Evolutionary conservation across 1,140 invertebrate genomes (phyloP), one percentile per base, ranked within the genome.

Genomic region (Drosophila albomicans): DNA sequence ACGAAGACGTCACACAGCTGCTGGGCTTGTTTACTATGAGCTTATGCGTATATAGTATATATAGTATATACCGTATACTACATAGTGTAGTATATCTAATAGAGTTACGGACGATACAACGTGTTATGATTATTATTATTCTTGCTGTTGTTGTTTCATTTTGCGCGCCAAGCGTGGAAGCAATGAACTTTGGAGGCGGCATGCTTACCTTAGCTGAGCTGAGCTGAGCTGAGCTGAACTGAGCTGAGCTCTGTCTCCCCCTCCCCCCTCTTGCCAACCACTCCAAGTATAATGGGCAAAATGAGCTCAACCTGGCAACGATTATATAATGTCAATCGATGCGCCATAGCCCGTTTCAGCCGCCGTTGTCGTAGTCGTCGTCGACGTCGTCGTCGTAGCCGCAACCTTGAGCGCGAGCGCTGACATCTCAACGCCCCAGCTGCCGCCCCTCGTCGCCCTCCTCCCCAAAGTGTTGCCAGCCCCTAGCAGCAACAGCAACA

Each of bases 281-380:
- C 5, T 78, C 20, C 20, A 25, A 25, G 20, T 69, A 78, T 69
- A 82, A 81, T 77, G 65, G 46, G 78, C 73, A 79, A 82, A 75
- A 75, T 82, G 80, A 82, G 81, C 75, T 68, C 62, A 52, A 45
- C 52, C 54, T 79, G 81, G 48, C 46, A 46, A 38, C 81, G 80
- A 84, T 84, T 84, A 84, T 84, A 84, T 84, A 84, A 82, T 84
- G 66, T 43, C 76, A 49, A 71, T 67, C 82, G 82, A 86, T 86
- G 82, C 82, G 82, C 82, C 78, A 72, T 73, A 78, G 70, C 70
- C 43, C 56, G 49, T 28, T 35, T 64, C 38, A 41, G 11, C 20
- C 20, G 20, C 20, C 20, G 20, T 25, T 25, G 20, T 25, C 20
- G 20, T 20, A 2, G 20, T 20, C 20, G 20, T 20, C 20, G 20